Base-by-base conservation (phyloP, 2,797 vertebrate genomes). In the Acanthurus leucopareius region DNA sequence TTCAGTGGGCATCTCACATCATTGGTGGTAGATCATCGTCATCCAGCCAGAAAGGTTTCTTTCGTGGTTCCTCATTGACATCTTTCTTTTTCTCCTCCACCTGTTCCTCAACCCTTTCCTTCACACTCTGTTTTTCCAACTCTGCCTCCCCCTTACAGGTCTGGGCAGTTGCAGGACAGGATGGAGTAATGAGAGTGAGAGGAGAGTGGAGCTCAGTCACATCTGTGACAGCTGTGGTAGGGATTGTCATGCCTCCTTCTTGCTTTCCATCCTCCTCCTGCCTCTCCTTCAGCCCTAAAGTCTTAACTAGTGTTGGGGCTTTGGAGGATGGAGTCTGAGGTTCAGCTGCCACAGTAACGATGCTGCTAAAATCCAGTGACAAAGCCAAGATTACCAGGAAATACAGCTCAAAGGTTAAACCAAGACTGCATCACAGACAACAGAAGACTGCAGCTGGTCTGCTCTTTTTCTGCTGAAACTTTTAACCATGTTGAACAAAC, bases 21-120 rank as follows among this genome's bases (percentile, higher is more conserved):
- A 93, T 95, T 56, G 94, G 93, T 66, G 93, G 94, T 17, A 95
- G 93, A 61, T 94, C 93, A 80, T 96, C 88, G 61, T 95, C 91
- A 84, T 95, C 92, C 87, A 92, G 89, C 87, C 94, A 94, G 87
- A 85, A 89, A 4, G 91, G 85, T 84, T 88, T 93, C 72, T 86
- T 92, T 72, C 6, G 63, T n/a, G 80, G 81, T 57, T 68, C 79
- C 53, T 81, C 79, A 32, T 73, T 77, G 64, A 63, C 47, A 40
- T 76, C 58, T n/a, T 6, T 40, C 66, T 73, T 88, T 73, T 20
- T 78, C 49, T 84, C 85, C 57, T 82, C 74, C 69, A 65, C 78
- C 44, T 60, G 53, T 62, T 68, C 77, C 47, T 88, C 77, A 54
- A 13, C 47, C 67, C 47, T 80, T 42, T 75, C 69, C 69, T 74